Evolutionary conservation across 2,888 invertebrate species (phyloP), one percentile per base, ranked within the genome.

Genomic region (Balanococcus diminutus): DNA sequence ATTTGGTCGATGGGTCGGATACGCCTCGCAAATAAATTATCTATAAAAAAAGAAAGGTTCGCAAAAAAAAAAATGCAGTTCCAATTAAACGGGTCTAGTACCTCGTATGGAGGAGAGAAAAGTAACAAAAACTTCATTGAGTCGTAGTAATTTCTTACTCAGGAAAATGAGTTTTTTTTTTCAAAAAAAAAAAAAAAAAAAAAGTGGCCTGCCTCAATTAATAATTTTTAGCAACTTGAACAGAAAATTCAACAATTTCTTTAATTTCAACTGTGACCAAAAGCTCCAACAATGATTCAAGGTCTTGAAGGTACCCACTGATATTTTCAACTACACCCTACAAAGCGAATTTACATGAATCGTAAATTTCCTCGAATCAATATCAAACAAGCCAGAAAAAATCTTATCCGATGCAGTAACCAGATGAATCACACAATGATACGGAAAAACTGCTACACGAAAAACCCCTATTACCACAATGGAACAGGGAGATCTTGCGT

Each of bases 331-430:
- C n/a, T n/a, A n/a, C n/a, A n/a, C n/a, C n/a, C n/a, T n/a, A n/a
- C n/a, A n/a, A n/a, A 42, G 42, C 8, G 42, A 42, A 0, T 42
- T 11, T 14, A 42, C 3, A 42, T 42, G 42, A 11, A 36, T 36
- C 36, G 36, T 8, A 8, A 3, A 46, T 16, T 46, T 46, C 46
- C n/a, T 4, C n/a, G 14, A 46, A n/a, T 46, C 46, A n/a, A 5
- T 36, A 3, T 36, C 36, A 36, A 46, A 46, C 46, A 11, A 46
- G 2, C 46, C 36, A 8, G 9, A 2, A 14, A 19, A 84, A 86
- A 84, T 87, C 72, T 61, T 72, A 84, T 51, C 25, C 22, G 11
- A 83, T 51, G 72, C 28, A 32, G 25, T 51, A 25, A 82, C 61
- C 67, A 46, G 46, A 46, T 46, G 46, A 46, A 46, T 46, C 46